A percentile compares a stretch with the other conserved stretches of the same genome.
These are phyloP conservation scores for Cottus gobio DNA, from an alignment of 2,113 vertebrate genomes.

Conservation along the genomic window DNA sequence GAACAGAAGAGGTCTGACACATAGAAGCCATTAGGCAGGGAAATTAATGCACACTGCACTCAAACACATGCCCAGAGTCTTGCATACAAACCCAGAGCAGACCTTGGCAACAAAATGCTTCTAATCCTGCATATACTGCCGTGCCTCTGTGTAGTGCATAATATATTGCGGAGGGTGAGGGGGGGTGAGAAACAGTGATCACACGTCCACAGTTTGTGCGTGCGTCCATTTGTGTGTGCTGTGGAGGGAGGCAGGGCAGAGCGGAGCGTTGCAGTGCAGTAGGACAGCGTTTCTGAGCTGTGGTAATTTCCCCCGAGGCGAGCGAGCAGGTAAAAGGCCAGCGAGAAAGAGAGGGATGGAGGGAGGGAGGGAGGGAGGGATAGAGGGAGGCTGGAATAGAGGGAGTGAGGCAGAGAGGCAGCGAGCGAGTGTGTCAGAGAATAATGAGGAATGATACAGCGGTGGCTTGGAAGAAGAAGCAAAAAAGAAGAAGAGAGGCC, in stretches of 20 bases:
- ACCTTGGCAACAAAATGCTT: constrained; percentile 43
- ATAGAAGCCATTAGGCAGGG: constrained; percentile 27
- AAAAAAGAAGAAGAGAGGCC: constrained; percentile 34
- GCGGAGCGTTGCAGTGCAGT: constrained; percentile 61
- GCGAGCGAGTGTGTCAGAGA: constrained; percentile 65
- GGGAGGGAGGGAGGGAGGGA: constrained; percentile 24
- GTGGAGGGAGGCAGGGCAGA: constrained; percentile 58
- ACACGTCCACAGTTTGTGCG: constrained; percentile 9
- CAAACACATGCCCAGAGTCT: constrained; percentile 4
- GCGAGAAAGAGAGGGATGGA: constrained; percentile 40
- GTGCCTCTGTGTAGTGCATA: constrained; percentile 20
- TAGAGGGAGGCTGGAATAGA: constrained; percentile 24
- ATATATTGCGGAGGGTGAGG: constrained; percentile 12
- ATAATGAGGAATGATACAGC: constrained; percentile 79
- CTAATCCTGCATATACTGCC: constrained; percentile 40
- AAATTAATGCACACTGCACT: constrained; percentile 17
- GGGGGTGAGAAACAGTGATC: constrained; percentile 29
- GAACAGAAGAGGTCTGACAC: constrained; percentile 40
- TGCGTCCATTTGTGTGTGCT: constrained; percentile 38
- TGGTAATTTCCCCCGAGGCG: constrained; percentile 83
- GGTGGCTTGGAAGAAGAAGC: constrained; percentile 15
- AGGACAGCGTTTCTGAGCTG: constrained; percentile 73
- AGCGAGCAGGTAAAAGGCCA: constrained; percentile 79
- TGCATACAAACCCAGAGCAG: constrained; percentile 19
- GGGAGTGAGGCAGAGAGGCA: constrained; percentile 43